These are phyloP conservation scores for Agrypnus murinus DNA, from an alignment of 2,888 invertebrate genomes.

Conservation along the genomic window DNA sequence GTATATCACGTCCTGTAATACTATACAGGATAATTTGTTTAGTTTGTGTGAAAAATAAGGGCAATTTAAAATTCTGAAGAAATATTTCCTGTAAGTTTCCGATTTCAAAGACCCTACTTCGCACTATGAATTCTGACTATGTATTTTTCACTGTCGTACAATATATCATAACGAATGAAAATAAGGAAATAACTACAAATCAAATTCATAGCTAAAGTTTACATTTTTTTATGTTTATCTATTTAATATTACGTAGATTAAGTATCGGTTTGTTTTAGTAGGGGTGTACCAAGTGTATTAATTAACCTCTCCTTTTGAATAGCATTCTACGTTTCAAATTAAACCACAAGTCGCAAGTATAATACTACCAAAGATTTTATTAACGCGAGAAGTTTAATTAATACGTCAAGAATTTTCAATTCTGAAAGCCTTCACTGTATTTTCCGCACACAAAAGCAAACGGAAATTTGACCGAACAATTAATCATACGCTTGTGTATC, in stretches of 20 bases:
- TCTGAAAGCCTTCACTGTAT: not conserved
- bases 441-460: constrained; percentile 8
- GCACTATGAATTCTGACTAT: too few species aligned
- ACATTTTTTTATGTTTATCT: not conserved
- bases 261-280: not conserved
- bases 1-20: too few species aligned
- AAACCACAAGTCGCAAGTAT: not conserved
- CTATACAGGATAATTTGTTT: too few species aligned
- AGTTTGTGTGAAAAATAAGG: not conserved
- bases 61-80: constrained; percentile 6
- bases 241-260: not conserved
- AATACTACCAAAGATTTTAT: constrained; percentile 6
- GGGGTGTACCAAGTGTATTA: constrained; percentile 5
- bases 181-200: too few species aligned
- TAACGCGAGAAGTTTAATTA: constrained; percentile 17
- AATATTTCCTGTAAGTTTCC: too few species aligned
- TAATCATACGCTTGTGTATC: constrained; percentile 9
- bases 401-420: constrained; percentile 18
- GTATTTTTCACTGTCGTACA: too few species aligned
- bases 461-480: constrained; percentile 11
- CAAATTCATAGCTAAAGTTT: not conserved
- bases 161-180: too few species aligned
- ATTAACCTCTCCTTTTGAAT: not conserved
- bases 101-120: too few species aligned
- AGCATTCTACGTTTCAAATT: not conserved